These are phyloP conservation scores for Anarrhichthys ocellatus DNA, from an alignment of 2,113 vertebrate species.

Conservation along the genomic window DNA sequence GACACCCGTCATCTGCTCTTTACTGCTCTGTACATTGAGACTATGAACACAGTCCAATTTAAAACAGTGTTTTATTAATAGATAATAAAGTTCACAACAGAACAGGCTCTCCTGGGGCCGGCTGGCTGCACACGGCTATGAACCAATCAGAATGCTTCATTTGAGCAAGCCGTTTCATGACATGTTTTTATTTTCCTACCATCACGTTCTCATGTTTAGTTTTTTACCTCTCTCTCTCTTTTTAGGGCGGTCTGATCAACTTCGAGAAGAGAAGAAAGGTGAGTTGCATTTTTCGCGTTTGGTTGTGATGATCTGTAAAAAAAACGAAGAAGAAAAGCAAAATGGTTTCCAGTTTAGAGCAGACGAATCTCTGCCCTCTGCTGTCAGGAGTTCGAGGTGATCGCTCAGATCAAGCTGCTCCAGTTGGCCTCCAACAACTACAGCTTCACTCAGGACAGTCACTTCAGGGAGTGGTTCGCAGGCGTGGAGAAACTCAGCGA, in stretches of 20 bases:
- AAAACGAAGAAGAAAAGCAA: neutral
- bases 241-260: conserved; percentile 94
- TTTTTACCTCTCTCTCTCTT: neutral
- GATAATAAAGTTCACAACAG: too few relatives aligned
- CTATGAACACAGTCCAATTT: neutral
- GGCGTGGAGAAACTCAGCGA: conserved; percentile 90
- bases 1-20: conserved; percentile 34
- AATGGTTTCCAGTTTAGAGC: neutral
- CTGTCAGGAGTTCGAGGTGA: conserved; percentile 95
- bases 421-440: conserved; percentile 98
- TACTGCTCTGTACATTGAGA: too few relatives aligned
- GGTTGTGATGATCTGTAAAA: neutral
- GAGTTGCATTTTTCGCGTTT: conserved; percentile 17
- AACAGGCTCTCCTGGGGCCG: too few relatives aligned
- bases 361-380: neutral
- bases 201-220: neutral
- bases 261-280: conserved; percentile 99
- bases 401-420: conserved; percentile 96
- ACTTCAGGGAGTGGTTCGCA: conserved; percentile 91
- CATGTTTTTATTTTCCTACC: fast-evolving
- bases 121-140: too few relatives aligned
- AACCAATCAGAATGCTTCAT: too few relatives aligned
- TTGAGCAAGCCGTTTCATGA: too few relatives aligned
- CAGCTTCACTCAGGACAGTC: conserved; percentile 89
- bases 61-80: neutral